phyloP scores from a whole-genome alignment of 2,888 invertebrate genomes.

The Ormyrus nitidulus region DNA sequence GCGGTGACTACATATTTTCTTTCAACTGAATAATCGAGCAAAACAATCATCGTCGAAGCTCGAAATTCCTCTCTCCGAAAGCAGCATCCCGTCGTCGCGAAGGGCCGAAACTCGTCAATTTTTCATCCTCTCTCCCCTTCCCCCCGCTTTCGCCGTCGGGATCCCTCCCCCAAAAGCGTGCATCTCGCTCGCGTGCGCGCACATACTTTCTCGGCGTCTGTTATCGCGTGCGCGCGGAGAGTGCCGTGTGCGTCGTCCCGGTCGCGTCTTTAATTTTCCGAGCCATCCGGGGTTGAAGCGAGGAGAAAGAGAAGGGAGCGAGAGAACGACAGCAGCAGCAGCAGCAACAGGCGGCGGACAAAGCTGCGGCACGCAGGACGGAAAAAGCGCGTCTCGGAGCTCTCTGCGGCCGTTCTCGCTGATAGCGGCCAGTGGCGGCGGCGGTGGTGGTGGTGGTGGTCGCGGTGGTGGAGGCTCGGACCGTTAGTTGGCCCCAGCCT shows the following conservation, averaged over 20 bases:
- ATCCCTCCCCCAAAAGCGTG: too few relatives aligned
- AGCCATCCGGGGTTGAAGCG: constrained; percentile 9
- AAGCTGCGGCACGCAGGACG: too few relatives aligned
- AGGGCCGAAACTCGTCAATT: too few relatives aligned
- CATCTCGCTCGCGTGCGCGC: background rate
- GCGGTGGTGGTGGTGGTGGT: constrained; percentile 56
- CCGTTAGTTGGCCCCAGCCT: constrained; percentile 74
- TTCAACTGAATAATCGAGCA: too few relatives aligned
- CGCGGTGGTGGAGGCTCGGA: constrained; percentile 69
- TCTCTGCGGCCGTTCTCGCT: too few relatives aligned
- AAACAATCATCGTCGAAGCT: too few relatives aligned
- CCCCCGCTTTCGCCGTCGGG: too few relatives aligned
- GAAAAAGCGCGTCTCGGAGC: too few relatives aligned
- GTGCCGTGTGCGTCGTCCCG: background rate
- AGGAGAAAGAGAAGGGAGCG: background rate
- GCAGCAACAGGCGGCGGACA: background rate
- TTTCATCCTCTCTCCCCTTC: too few relatives aligned
- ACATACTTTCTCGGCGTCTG: constrained; percentile 28
- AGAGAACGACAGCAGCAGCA: background rate
- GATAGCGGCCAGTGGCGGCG: constrained; percentile 36
- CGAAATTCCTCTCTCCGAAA: too few relatives aligned
- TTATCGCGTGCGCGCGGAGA: constrained; percentile 21
- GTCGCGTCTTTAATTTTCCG: constrained; percentile 45
- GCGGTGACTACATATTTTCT: too few relatives aligned
- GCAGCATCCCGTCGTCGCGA: too few relatives aligned